Base-by-base conservation (phyloP, 1,140 invertebrate genomes). In the Sitobion miscanthi region DNA sequence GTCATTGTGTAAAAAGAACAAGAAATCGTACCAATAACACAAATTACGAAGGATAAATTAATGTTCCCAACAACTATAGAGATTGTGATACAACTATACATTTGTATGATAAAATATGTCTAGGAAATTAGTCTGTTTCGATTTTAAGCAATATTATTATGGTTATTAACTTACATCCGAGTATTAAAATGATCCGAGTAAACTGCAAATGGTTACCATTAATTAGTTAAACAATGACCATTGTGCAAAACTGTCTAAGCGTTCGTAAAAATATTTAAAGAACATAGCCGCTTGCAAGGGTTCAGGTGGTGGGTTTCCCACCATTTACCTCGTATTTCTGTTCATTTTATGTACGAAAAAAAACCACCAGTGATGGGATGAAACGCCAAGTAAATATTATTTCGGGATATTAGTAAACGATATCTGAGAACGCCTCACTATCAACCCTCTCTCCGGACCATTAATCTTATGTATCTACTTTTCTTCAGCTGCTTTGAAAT, bases 381-480 rank as follows among this genome's bases (percentile, higher is more conserved):
- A 92, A 83, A 85, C 38, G 49, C 82, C 23, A 52, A 35, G 77
- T 38, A 54, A 93, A 93, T 85, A 93, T 91, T 91, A 91, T 85
- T 93, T 38, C 38, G 23, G 47, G 77, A 92, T 93, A 85, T 93
- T 93, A 93, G 82, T 85, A 86, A 92, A 83, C 77, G 91, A 92
- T 93, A 93, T 93, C 45, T 52, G 47, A 54, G 82, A 49, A 93
- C 49, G 82, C 45, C 49, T 93, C 49, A 57, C 91, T 93, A 86
- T 93, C 91, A 92, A 93, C 91, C 82, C 49, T 86, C 91, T 93
- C 45, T 93, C 49, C 91, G 30, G 77, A 93, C 82, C 82, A 93
- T 93, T 93, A 93, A 93, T 93, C 91, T 93, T 86, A 54, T 86
- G n/a, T 82, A 91, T 49, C 69, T 83, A 83, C 69, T 83, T 91